phyloP scores from a whole-genome alignment of 1,140 invertebrate genomes.

The Euura lappo region DNA sequence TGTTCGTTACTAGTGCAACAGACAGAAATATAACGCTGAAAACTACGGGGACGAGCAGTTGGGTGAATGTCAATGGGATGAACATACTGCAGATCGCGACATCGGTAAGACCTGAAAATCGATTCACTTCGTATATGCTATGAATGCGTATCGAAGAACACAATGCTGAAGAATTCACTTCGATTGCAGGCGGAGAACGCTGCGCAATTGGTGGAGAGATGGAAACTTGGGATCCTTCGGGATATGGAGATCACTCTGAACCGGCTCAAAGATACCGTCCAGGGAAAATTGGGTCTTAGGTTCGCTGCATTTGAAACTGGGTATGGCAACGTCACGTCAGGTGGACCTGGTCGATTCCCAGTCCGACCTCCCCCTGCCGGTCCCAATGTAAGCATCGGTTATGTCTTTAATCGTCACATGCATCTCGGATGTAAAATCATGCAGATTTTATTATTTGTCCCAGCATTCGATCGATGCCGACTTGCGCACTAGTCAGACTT shows the following conservation, averaged over 20 bases:
- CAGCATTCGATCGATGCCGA: not conserved
- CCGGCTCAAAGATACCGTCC: conserved; percentile 33
- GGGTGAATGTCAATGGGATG: conserved; percentile 66
- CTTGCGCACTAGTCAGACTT: conserved; percentile 16
- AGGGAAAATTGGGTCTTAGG: conserved; percentile 54
- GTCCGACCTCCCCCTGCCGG: too few species aligned
- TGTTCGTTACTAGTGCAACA: conserved; percentile 67
- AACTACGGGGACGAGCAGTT: conserved; percentile 66
- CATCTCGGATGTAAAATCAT: not conserved
- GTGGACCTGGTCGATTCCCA: conserved; percentile 1
- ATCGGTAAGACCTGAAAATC: conserved; percentile 51
- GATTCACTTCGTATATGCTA: too few species aligned
- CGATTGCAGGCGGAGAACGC: conserved; percentile 48
- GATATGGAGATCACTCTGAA: conserved; percentile 11
- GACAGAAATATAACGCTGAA: conserved; percentile 71
- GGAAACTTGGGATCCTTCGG: conserved; percentile 40
- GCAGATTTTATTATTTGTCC: not conserved
- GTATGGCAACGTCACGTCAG: conserved; percentile 22
- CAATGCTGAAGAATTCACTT: too few species aligned
- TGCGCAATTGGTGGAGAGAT: conserved; percentile 53
- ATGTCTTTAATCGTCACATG: conserved; percentile 7
- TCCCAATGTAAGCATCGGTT: too few species aligned
- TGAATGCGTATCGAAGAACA: too few species aligned
- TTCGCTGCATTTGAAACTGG: conserved; percentile 37
- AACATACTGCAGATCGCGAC: conserved; percentile 61